Evolutionary conservation across 2,888 invertebrate genomes (phyloP).

Genomic region (Drosophila atripex): DNA sequence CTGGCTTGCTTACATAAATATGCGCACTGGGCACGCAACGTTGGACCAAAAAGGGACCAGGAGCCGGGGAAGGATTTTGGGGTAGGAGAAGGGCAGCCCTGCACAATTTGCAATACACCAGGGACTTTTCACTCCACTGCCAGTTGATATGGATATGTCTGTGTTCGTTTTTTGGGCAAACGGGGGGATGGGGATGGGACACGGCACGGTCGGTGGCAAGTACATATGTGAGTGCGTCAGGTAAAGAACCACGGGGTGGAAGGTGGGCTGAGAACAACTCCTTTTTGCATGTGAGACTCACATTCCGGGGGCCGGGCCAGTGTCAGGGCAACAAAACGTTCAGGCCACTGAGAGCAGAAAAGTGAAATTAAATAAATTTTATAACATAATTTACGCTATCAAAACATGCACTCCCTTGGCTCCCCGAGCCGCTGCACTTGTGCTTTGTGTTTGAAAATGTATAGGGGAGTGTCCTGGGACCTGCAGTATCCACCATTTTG

Average conservation of each 20-base stretch:
- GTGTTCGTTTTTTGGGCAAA: conserved; percentile 7
- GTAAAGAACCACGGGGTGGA: conserved; percentile 14
- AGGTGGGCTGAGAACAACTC: not conserved
- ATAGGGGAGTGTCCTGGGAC: conserved; percentile 19
- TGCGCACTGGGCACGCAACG: conserved; percentile 59
- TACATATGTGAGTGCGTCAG: conserved; percentile 32
- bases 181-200: not conserved
- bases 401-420: conserved; percentile 65
- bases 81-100: conserved; percentile 39
- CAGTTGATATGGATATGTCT: conserved; percentile 52
- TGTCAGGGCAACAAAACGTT: conserved; percentile 63
- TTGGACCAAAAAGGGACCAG: conserved; percentile 13
- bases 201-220: conserved; percentile 10
- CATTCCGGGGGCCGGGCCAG: conserved; percentile 41
- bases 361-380: conserved; percentile 79
- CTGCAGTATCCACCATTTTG: conserved; percentile 16
- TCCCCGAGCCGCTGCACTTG: conserved; percentile 25
- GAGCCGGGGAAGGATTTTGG: conserved; percentile 14
- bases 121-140: conserved; percentile 59
- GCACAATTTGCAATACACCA: conserved; percentile 66
- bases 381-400: conserved; percentile 79
- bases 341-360: conserved; percentile 49
- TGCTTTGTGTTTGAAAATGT: conserved; percentile 10
- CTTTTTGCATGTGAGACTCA: conserved; percentile 49
- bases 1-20: conserved; percentile 66